phyloP scores from a whole-genome alignment of 2,113 vertebrate species.

The Ginglymostoma cirratum region DNA sequence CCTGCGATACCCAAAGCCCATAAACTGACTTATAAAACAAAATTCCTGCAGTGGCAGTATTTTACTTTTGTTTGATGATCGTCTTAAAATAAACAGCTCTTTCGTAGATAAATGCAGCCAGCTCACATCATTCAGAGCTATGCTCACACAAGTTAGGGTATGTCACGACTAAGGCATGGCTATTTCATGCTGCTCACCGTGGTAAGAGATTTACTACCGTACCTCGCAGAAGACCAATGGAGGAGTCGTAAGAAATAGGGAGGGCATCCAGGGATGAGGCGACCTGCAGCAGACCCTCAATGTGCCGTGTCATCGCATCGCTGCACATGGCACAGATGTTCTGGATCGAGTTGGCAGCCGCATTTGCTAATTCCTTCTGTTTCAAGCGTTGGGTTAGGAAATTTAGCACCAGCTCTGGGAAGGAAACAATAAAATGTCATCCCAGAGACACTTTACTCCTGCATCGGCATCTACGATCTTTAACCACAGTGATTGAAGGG shows the following conservation, averaged over 20 bases:
- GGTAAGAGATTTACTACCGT: slow-evolving; percentile 1
- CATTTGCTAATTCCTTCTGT: slow-evolving; percentile 80
- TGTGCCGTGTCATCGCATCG: slow-evolving; percentile 96
- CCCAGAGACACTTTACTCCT: background rate
- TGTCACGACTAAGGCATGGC: background rate
- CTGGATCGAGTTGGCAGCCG: slow-evolving; percentile 90
- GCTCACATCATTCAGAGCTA: background rate
- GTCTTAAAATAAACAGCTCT: background rate
- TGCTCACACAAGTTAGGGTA: background rate
- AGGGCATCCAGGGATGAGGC: slow-evolving; percentile 87
- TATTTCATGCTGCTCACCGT: background rate
- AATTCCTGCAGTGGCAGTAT: background rate
- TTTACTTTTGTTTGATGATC: background rate
- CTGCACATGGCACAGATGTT: slow-evolving; percentile 92
- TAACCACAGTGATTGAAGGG: background rate
- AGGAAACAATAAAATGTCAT: background rate
- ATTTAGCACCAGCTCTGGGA: slow-evolving; percentile 77
- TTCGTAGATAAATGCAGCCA: background rate
- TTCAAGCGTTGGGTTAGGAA: slow-evolving; percentile 92
- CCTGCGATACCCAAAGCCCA: too few species aligned
- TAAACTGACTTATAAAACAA: too few species aligned
- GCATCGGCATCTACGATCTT: background rate
- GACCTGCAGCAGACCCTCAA: slow-evolving; percentile 85
- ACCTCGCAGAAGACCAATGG: slow-evolving; percentile 91
- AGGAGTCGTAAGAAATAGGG: slow-evolving; percentile 80